Evolutionary conservation across 1,140 invertebrate species (phyloP).

Genomic region (Helicoverpa armigera): DNA sequence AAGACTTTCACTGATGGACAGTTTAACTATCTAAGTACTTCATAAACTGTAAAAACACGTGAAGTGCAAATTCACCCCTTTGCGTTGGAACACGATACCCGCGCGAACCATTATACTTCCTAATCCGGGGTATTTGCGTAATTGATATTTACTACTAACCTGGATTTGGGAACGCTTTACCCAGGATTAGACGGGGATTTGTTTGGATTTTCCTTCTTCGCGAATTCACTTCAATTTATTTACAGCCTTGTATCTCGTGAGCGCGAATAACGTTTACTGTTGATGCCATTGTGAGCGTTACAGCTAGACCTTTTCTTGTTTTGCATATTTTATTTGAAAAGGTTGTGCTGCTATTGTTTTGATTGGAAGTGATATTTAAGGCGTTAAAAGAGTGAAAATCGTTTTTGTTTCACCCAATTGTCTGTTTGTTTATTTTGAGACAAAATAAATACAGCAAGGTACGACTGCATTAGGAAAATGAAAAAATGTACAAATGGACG

Average conservation of each 20-base stretch:
- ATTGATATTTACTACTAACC: conserved; percentile 86
- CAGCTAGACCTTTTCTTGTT: conserved; percentile 43
- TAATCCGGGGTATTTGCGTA: conserved; percentile 81
- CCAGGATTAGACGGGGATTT: conserved; percentile 79
- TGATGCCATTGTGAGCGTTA: conserved; percentile 49
- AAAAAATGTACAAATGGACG: conserved; percentile 41
- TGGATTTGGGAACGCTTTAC: conserved; percentile 78
- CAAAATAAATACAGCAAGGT: conserved; percentile 1
- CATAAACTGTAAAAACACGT: background rate
- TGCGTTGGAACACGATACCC: conserved; percentile 65
- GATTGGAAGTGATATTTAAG: background rate
- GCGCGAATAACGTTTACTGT: conserved; percentile 64
- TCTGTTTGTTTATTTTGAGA: background rate
- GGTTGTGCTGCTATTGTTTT: conserved; percentile 14
- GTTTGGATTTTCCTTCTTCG: conserved; percentile 74
- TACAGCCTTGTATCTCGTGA: conserved; percentile 61
- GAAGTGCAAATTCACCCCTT: conserved; percentile 60
- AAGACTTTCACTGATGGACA: no score
- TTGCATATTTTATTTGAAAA: conserved; percentile 45
- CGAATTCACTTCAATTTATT: conserved; percentile 80
- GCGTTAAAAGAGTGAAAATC: background rate
- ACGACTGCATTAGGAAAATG: conserved; percentile 47
- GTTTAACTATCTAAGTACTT: background rate
- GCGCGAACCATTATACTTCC: conserved; percentile 67
- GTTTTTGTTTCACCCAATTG: background rate